Evolutionary conservation across 2,797 vertebrate genomes (phyloP).

Genomic region (Peromyscus aztecus): DNA sequence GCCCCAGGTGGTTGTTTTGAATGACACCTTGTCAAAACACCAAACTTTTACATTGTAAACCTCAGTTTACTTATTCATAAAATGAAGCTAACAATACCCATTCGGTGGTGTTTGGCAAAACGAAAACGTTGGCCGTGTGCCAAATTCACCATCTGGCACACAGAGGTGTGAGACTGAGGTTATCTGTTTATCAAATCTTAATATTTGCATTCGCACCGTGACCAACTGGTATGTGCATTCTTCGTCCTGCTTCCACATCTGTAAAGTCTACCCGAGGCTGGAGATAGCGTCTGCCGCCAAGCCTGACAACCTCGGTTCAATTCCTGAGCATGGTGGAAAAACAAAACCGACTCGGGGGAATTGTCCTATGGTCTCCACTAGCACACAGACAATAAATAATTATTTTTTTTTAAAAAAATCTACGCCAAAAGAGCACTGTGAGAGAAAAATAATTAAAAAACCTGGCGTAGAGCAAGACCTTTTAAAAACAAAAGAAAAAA

Average conservation of each 20-base stretch:
- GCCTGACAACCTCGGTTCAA: background rate
- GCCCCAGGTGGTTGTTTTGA: slow-evolving; percentile 56
- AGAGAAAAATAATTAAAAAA: background rate
- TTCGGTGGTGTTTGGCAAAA: background rate
- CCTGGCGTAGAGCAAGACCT: background rate
- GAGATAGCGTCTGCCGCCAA: background rate
- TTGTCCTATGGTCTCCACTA: background rate
- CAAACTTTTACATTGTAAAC: background rate
- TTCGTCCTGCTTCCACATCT: background rate
- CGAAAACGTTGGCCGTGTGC: background rate
- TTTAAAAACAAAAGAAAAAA: background rate
- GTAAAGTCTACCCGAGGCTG: background rate
- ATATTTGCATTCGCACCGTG: background rate
- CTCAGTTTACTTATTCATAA: slow-evolving; percentile 32
- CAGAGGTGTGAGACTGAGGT: background rate
- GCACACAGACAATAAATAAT: background rate
- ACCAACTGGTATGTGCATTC: background rate
- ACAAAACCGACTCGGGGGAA: background rate
- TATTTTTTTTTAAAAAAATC: no score
- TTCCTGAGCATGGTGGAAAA: no score
- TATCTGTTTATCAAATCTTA: background rate
- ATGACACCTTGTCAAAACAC: background rate
- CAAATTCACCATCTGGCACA: slow-evolving; percentile 5
- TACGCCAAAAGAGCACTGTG: background rate
- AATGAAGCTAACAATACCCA: background rate